These are phyloP conservation scores for Lordiphosa mommai DNA, from an alignment of 1,140 invertebrate species.

Conservation along the genomic window DNA sequence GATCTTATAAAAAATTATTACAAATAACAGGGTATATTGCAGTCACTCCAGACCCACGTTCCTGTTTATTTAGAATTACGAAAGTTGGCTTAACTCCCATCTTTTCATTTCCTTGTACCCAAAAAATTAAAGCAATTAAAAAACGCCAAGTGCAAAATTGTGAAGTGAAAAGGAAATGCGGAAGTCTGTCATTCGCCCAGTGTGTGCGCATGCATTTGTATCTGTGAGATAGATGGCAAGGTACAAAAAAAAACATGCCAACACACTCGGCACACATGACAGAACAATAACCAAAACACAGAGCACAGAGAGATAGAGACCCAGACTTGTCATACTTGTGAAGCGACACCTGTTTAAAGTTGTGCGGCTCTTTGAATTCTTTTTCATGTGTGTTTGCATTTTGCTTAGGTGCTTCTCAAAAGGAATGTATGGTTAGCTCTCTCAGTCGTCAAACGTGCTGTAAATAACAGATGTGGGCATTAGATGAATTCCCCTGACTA, in stretches of 20 bases:
- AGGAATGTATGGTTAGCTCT: background rate
- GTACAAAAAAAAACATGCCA: constrained; percentile 1
- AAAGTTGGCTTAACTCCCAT: too few species aligned
- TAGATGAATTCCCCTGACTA: constrained; percentile 5
- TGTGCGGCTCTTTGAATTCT: background rate
- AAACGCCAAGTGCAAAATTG: background rate
- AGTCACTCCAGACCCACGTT: too few species aligned
- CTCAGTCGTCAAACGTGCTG: constrained; percentile 4
- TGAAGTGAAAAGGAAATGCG: constrained; percentile 5
- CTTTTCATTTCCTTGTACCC: too few species aligned
- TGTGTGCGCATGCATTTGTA: background rate
- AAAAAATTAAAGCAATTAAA: too few species aligned
- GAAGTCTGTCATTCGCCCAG: constrained; percentile 2
- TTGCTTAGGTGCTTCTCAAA: too few species aligned
- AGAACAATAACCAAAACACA: background rate
- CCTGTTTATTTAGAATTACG: too few species aligned
- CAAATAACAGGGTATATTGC: too few species aligned
- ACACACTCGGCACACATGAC: constrained; percentile 5
- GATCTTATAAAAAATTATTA: too few species aligned
- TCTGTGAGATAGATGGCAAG: background rate
- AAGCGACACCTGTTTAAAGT: constrained; percentile 19
- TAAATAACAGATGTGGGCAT: constrained; percentile 6
- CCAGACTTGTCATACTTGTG: background rate
- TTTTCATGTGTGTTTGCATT: constrained; percentile 3
- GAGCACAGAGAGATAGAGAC: background rate